phyloP scores from a whole-genome alignment of 2,888 invertebrate species.

The Hesperia comma region DNA sequence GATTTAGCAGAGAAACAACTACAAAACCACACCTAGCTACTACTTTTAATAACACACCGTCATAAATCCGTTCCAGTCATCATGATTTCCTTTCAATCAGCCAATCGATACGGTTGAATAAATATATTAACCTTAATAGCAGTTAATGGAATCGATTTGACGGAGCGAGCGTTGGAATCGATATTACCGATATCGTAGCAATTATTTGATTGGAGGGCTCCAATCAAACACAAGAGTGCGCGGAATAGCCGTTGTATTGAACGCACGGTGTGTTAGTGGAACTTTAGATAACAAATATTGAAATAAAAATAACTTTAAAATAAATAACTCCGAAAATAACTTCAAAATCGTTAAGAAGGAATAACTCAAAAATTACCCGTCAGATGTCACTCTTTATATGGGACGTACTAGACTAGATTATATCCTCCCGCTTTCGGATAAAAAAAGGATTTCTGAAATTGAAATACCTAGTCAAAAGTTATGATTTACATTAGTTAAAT shows the following conservation, averaged over 20 bases:
- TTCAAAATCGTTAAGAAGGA: too few species aligned
- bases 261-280: background rate
- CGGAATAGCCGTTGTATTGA: slow-evolving; percentile 12
- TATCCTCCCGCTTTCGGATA: too few species aligned
- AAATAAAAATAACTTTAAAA: background rate
- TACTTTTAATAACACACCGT: background rate
- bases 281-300: too few species aligned
- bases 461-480: too few species aligned
- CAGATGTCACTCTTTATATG: too few species aligned
- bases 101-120: slow-evolving; percentile 23
- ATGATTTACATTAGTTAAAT: too few species aligned
- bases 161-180: slow-evolving; percentile 40
- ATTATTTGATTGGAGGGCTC: slow-evolving; percentile 61
- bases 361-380: too few species aligned
- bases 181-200: slow-evolving; percentile 49
- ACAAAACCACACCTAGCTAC: too few species aligned
- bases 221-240: slow-evolving; percentile 55
- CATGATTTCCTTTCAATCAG: slow-evolving; percentile 22
- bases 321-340: background rate
- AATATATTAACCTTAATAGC: slow-evolving; percentile 30
- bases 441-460: too few species aligned
- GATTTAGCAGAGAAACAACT: too few species aligned
- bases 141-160: slow-evolving; percentile 29
- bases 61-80: slow-evolving; percentile 25
- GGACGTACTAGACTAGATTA: too few species aligned